Evolutionary conservation across 2,888 invertebrate genomes (phyloP).

Genomic region (Thera britannica): DNA sequence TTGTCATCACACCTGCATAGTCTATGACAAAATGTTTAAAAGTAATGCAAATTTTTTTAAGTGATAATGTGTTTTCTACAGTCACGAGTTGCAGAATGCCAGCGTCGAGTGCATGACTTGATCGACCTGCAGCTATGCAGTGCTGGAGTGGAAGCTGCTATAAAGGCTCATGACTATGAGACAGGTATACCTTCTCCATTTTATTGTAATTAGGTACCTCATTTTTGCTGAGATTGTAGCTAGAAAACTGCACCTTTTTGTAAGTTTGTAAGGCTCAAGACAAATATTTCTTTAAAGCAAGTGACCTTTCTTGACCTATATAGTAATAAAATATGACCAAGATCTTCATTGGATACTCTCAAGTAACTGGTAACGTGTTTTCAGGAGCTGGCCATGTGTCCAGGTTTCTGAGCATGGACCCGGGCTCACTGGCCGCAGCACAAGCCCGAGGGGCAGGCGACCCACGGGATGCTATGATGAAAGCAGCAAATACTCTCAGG

Average conservation of each 20-base stretch:
- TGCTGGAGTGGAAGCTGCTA: constrained; percentile 97
- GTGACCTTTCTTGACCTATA: too few species aligned
- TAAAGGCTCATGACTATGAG: constrained; percentile 98
- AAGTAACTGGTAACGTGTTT: neutral
- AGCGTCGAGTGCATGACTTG: constrained; percentile 96
- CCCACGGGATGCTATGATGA: constrained; percentile 69
- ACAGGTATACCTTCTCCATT: constrained; percentile 76
- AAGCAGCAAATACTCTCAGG: constrained; percentile 69
- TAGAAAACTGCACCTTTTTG: too few species aligned
- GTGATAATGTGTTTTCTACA: constrained; percentile 55
- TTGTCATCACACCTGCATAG: too few species aligned
- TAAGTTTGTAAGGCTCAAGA: too few species aligned
- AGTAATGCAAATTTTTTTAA: neutral
- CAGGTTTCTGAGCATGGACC: constrained; percentile 96
- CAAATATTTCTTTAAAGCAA: too few species aligned
- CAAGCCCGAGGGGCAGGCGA: constrained; percentile 73
- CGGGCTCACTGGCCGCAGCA: constrained; percentile 87
- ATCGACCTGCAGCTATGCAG: constrained; percentile 98
- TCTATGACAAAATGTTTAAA: too few species aligned
- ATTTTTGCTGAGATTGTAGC: too few species aligned
- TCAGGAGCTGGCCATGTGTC: constrained; percentile 96
- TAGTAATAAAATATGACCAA: neutral
- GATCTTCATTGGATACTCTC: too few species aligned
- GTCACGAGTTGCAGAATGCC: constrained; percentile 96
- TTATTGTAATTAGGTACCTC: too few species aligned